Base-by-base conservation (phyloP, 1,140 invertebrate genomes). In the Formica selysi region DNA sequence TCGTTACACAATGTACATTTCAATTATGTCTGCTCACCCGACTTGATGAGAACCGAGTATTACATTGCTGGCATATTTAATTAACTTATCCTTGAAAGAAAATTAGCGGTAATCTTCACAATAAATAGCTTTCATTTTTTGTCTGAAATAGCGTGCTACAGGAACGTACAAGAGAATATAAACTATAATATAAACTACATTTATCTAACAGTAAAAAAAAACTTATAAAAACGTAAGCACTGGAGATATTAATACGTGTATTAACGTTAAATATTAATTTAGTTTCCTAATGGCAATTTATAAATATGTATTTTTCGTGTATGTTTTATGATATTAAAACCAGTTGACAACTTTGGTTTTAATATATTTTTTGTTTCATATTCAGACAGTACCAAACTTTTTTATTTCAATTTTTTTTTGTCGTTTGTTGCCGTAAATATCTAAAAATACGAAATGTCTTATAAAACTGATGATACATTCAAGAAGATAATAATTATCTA, bases 1-100 rank as follows among this genome's bases (percentile, higher is more conserved):
- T 68, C 85, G 74, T 85, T 65, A 85, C 64, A 84, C 86, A 44
- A 80, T 86, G 84, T 88, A 88, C 87, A 88, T 88, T 88, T 88
- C 84, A 88, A 88, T 88, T 88, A 86, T 76, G 86, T 64, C n/a
- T 22, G 51, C 48, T 65, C 74, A 29, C 76, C 38, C 76, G n/a
- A 74, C 48, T 59, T 87, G 86, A 86, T 87, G 84, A 79, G 76
- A 87, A 86, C 59, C 38, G 57, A 86, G 86, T 76, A 62, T 85
- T 29, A n/a, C 48, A 67, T 64, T 65, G 83, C 61, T 67, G 51
- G 48, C 41, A 68, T 29, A 86, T 87, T 65, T 76, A 44, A 54
- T 62, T 86, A 80, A 86, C 76, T 67, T 67, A 87, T 79, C 57
- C 67, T 86, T 85, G 32, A 86, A 76, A 48, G 22, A 54, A 44